These are phyloP conservation scores for Hylomyscus alleni DNA, from an alignment of 2,797 vertebrate genomes.

Conservation along the genomic window DNA sequence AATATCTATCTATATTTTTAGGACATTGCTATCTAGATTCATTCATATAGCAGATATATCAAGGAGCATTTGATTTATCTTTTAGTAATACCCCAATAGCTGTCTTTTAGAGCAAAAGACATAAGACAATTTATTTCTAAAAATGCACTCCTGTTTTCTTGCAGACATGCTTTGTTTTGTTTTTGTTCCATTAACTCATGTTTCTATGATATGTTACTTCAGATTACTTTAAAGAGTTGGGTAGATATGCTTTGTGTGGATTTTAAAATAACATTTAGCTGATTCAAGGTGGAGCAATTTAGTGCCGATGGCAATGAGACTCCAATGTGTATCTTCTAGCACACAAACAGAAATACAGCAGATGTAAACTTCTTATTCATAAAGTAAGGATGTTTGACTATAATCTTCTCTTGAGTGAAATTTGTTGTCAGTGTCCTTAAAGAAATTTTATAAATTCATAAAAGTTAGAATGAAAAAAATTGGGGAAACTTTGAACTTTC, in stretches of 20 bases:
- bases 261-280: conserved; percentile 9
- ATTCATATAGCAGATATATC: background rate
- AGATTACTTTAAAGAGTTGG: conserved; percentile 53
- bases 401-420: conserved; percentile 1
- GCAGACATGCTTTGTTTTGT: background rate
- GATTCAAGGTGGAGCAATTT: conserved; percentile 37
- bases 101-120: background rate
- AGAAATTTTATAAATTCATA: background rate
- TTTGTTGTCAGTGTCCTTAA: conserved; percentile 31
- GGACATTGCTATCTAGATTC: background rate
- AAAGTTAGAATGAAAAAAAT: conserved; percentile 18
- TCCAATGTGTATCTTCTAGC: background rate
- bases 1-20: background rate
- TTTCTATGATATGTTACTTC: background rate
- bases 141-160: background rate
- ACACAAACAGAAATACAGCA: background rate
- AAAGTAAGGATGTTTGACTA: conserved; percentile 3
- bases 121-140: background rate
- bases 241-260: conserved; percentile 1
- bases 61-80: conserved; percentile 14
- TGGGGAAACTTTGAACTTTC: background rate
- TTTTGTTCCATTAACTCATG: conserved; percentile 22
- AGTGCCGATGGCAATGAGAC: background rate
- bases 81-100: background rate
- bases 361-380: background rate